Evolutionary conservation across 2,113 vertebrate species (phyloP).

Genomic region (Oryzias celebensis): DNA sequence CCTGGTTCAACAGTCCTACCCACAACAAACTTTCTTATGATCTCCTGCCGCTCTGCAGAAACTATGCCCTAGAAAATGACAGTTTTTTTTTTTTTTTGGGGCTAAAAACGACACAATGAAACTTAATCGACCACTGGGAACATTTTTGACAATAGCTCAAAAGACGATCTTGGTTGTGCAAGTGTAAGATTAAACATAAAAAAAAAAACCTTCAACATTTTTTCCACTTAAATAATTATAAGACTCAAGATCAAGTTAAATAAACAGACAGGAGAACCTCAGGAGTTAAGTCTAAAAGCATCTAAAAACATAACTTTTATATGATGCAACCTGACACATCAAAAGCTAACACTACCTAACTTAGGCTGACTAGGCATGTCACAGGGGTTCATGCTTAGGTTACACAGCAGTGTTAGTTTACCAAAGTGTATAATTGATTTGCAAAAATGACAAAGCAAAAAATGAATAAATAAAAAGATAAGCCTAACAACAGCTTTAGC

Average conservation of each 20-base stretch:
- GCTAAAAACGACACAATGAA: too few species aligned
- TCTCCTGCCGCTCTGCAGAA: too few species aligned
- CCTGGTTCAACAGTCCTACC: too few species aligned
- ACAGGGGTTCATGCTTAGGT: not conserved
- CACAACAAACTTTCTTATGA: too few species aligned
- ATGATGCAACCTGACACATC: slow-evolving; percentile 10
- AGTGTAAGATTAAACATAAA: too few species aligned
- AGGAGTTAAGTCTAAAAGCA: slow-evolving; percentile 10
- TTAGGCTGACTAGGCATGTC: not conserved
- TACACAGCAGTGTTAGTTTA: too few species aligned
- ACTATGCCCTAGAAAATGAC: too few species aligned
- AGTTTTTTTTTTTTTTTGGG: too few species aligned
- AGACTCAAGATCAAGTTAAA: slow-evolving; percentile 18
- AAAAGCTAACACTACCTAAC: slow-evolving; percentile 46
- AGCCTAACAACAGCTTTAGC: slow-evolving; percentile 48
- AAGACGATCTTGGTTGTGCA: too few species aligned
- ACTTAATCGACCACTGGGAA: too few species aligned
- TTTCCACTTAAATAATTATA: not conserved
- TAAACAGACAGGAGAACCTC: slow-evolving; percentile 11
- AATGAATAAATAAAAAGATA: not conserved
- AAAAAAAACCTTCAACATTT: not conserved
- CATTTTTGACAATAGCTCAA: too few species aligned
- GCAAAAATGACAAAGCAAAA: not conserved
- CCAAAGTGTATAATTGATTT: not conserved
- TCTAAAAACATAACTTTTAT: slow-evolving; percentile 1